A percentile compares a stretch with the other conserved stretches of the same genome.
Conservation (phyloP, 30 jellyfish, hydroid and myxozoan species). For the Cassiopea andromeda region DNA sequence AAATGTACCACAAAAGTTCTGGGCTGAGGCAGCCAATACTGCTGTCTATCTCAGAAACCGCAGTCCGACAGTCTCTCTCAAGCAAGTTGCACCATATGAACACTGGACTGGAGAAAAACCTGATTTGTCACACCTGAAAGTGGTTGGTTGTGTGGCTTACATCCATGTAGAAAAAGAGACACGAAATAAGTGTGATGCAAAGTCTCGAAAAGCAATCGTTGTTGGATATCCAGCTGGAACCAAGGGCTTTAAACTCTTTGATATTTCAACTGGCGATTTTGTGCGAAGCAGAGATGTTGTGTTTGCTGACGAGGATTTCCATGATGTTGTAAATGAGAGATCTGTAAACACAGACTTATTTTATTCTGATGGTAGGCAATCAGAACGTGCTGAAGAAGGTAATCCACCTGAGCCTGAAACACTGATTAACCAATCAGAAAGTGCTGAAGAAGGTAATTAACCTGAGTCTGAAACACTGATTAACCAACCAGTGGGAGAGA, state of each 20-base stretch:
- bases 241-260: constrained; percentile 39
- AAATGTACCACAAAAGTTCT: constrained; percentile 36
- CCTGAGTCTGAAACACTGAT: constrained; percentile 12
- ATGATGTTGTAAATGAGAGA: constrained; percentile 31
- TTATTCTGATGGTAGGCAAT: constrained; percentile 32
- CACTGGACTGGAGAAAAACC: constrained; percentile 44
- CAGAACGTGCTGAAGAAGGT: constrained; percentile 25
- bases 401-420: constrained; percentile 16
- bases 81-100: constrained; percentile 28
- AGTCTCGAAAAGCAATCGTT: constrained; percentile 22
- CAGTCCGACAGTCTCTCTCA: constrained; percentile 49
- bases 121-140: constrained; percentile 47
- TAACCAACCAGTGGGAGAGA: constrained; percentile 56
- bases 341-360: constrained; percentile 4
- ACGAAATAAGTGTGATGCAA: constrained; percentile 35
- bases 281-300: constrained; percentile 44
- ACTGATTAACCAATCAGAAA: constrained; percentile 36
- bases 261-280: constrained; percentile 25
- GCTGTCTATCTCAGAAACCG: constrained; percentile 57
- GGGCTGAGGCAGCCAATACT: constrained; percentile 70
- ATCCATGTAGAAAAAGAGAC: constrained; percentile 31
- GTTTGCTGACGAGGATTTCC: constrained; percentile 45
- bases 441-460: neutral
- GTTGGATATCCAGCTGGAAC: constrained; percentile 43
- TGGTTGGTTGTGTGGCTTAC: constrained; percentile 29